Conservation (phyloP, 2,888 invertebrate species). For the Vanessa cardui region DNA sequence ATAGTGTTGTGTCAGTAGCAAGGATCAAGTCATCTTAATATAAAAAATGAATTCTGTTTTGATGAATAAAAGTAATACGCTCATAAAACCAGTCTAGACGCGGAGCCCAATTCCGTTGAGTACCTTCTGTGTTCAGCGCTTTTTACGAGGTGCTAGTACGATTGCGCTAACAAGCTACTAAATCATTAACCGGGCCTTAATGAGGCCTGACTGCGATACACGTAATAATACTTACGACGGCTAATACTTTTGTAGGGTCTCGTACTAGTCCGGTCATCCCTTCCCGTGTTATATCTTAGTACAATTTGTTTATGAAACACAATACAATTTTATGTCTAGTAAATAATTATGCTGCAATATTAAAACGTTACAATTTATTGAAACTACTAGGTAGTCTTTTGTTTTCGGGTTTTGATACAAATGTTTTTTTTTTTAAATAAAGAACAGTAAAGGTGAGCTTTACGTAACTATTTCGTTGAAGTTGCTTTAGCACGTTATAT, state of each 20-base stretch:
- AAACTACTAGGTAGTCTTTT: too few species aligned
- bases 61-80: neutral
- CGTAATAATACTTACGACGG: conserved; percentile 32
- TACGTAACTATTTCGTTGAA: too few species aligned
- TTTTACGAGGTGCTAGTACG: conserved; percentile 52
- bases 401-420: neutral
- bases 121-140: conserved; percentile 42
- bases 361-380: too few species aligned
- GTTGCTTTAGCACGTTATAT: neutral
- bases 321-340: too few species aligned
- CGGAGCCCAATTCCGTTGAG: conserved; percentile 22
- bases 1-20: too few species aligned
- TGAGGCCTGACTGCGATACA: conserved; percentile 47
- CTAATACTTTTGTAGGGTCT: conserved; percentile 19
- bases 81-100: conserved; percentile 11
- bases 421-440: neutral
- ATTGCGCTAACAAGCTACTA: conserved; percentile 62
- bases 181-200: conserved; percentile 66
- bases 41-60: neutral
- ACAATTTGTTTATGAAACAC: neutral
- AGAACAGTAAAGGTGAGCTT: neutral
- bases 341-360: too few species aligned
- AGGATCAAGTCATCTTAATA: neutral
- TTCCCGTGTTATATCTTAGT: neutral
- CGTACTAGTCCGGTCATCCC: neutral